phyloP scores from a whole-genome alignment of 2,113 vertebrate genomes.

The Onychostoma macrolepis region DNA sequence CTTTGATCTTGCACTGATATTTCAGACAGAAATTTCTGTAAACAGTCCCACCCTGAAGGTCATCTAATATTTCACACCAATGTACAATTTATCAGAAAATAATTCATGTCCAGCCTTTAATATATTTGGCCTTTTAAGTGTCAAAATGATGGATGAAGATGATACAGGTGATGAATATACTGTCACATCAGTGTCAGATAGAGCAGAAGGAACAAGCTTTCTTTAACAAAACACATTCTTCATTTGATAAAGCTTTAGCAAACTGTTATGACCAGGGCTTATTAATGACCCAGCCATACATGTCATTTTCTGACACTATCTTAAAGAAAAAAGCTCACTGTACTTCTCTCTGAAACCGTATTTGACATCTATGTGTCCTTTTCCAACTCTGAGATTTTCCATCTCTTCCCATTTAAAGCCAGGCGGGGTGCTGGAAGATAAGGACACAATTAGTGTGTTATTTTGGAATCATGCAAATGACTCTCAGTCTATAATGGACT shows the following conservation, averaged over 20 bases:
- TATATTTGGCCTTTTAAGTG: not conserved
- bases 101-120: conserved; percentile 28
- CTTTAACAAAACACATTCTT: conserved; percentile 6
- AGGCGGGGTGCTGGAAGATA: conserved; percentile 45
- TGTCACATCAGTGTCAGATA: not conserved
- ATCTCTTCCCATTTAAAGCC: conserved; percentile 27
- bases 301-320: conserved; percentile 27
- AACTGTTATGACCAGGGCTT: not conserved
- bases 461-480: conserved; percentile 52
- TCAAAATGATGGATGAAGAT: conserved; percentile 35
- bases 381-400: conserved; percentile 14
- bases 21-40: not conserved
- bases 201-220: conserved; percentile 1
- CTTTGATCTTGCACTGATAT: not conserved
- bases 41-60: not conserved
- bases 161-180: conserved; percentile 34
- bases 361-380: conserved; percentile 25
- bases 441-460: conserved; percentile 55
- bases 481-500: conserved; percentile 46
- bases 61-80: not conserved
- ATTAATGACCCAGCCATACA: conserved; percentile 7
- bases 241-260: not conserved
- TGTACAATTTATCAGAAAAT: conserved; percentile 1
- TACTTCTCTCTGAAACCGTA: not conserved
- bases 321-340: conserved; percentile 3